These are phyloP conservation scores for Rhabdophis nuchalis DNA, from an alignment of 2,797 vertebrate species.

Conservation along the genomic window DNA sequence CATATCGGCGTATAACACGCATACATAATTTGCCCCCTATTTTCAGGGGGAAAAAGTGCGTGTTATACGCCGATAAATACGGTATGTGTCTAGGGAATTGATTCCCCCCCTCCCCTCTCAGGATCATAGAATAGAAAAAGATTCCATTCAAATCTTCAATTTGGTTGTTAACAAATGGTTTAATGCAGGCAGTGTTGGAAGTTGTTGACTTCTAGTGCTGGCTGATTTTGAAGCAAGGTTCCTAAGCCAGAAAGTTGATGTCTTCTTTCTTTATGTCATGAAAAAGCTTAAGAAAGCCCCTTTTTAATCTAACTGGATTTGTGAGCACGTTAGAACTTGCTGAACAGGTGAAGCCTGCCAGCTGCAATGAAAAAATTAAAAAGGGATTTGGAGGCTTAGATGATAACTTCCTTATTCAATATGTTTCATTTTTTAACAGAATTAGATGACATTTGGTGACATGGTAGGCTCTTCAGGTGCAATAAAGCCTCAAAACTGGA, in stretches of 20 bases:
- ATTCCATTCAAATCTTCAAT: background rate
- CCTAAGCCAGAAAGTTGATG: background rate
- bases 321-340: background rate
- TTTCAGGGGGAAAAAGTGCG: no score
- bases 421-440: background rate
- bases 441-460: background rate
- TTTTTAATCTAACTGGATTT: background rate
- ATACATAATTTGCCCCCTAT: no score
- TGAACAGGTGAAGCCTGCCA: background rate
- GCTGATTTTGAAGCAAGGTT: background rate
- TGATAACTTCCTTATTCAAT: background rate
- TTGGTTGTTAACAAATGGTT: background rate
- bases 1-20: no score
- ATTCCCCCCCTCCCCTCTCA: background rate
- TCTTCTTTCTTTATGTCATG: background rate
- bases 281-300: background rate
- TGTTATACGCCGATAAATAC: no score
- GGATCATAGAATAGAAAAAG: background rate
- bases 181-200: background rate
- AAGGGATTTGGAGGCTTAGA: background rate
- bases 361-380: background rate
- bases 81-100: background rate
- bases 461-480: background rate
- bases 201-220: background rate
- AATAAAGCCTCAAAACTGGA: background rate